phyloP scores from a whole-genome alignment of 30 jellyfish, hydroid and myxozoan genomes.

The Phacellophora camtschatica region DNA sequence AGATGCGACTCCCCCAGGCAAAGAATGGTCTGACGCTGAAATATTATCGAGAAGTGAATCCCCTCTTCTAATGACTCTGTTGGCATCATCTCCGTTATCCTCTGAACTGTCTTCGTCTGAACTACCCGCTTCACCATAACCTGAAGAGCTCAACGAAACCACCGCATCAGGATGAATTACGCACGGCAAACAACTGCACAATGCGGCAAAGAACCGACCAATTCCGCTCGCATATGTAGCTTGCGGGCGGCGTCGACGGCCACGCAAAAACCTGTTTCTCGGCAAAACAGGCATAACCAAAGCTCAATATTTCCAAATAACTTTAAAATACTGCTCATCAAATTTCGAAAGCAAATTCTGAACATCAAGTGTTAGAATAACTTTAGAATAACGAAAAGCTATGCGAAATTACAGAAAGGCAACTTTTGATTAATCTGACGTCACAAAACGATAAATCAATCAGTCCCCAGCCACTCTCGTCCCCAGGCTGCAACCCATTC shows the following conservation, averaged over 20 bases:
- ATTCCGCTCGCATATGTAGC: not conserved
- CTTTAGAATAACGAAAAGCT: too few species aligned
- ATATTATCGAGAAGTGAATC: not conserved
- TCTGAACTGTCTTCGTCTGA: not conserved
- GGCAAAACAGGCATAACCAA: conserved; percentile 27
- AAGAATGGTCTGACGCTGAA: not conserved
- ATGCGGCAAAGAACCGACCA: conserved; percentile 1
- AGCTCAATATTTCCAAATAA: not conserved
- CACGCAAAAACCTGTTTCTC: conserved; percentile 13
- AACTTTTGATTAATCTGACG: too few species aligned
- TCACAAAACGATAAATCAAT: too few species aligned
- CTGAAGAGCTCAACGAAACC: too few species aligned
- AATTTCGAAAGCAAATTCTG: not conserved
- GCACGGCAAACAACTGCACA: conserved; percentile 40
- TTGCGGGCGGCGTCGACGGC: conserved; percentile 13
- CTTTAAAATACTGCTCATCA: not conserved
- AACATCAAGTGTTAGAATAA: too few species aligned
- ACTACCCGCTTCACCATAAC: too few species aligned
- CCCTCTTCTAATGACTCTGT: not conserved
- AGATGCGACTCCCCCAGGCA: not conserved
- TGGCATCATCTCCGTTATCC: too few species aligned
- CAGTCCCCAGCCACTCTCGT: too few species aligned
- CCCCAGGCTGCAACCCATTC: too few species aligned
- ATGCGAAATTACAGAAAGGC: too few species aligned
- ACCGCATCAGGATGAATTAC: conserved; percentile 21